Conservation (phyloP, 2,113 vertebrate genomes). For the Ctenomys sociabilis region DNA sequence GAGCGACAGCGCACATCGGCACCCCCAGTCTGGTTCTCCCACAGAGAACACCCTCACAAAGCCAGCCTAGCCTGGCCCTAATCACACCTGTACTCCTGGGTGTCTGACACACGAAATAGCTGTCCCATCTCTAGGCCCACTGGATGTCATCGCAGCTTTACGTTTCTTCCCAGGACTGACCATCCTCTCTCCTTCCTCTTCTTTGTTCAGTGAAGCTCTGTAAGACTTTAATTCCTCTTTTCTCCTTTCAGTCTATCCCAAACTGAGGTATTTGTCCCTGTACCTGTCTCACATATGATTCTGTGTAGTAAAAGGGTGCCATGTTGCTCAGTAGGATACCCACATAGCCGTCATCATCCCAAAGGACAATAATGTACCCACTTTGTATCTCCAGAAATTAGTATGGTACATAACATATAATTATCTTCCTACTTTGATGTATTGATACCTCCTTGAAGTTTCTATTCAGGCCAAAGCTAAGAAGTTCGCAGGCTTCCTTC, state of each 20-base stretch:
- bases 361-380: background rate
- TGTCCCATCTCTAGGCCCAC: accelerated
- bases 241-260: background rate
- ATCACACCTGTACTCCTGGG: background rate
- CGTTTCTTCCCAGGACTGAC: background rate
- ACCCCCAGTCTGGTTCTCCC: background rate
- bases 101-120: background rate
- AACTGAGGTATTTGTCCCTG: background rate
- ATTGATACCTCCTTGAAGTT: background rate
- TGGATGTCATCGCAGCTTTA: background rate
- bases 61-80: background rate
- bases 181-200: background rate
- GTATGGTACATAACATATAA: background rate
- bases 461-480: background rate
- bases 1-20: background rate
- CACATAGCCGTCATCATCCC: background rate
- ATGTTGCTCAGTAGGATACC: background rate
- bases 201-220: background rate
- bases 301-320: background rate
- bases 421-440: background rate
- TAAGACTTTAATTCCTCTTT: background rate
- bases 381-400: constrained; percentile 16
- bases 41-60: background rate
- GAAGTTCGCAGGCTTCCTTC: background rate
- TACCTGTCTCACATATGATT: background rate